Evolutionary conservation across 2,113 vertebrate genomes (phyloP).

Genomic region (Grammomys surdaster): DNA sequence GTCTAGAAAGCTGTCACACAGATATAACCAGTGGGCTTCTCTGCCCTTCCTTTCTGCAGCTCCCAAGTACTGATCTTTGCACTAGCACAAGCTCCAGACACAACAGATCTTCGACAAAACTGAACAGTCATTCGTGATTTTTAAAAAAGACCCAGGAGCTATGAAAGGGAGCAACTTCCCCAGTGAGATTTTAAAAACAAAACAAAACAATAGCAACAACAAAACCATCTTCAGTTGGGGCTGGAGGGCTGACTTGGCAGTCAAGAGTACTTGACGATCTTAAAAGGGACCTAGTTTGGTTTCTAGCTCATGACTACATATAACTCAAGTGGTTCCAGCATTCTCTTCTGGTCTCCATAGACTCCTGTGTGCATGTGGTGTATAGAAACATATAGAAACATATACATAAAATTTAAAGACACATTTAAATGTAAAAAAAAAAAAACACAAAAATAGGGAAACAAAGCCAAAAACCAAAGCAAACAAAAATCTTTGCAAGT

Average conservation of each 20-base stretch:
- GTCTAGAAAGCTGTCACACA: neutral
- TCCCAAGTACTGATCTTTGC: neutral
- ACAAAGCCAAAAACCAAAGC: neutral
- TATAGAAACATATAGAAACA: neutral
- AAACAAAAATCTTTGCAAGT: neutral
- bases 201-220: neutral
- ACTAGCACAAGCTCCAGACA: neutral
- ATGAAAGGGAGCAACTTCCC: conserved; percentile 26
- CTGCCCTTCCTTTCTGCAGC: neutral
- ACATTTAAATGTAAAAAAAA: neutral
- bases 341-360: neutral
- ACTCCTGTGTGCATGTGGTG: no score
- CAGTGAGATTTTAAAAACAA: neutral
- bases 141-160: conserved; percentile 34
- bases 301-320: neutral
- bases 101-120: conserved; percentile 24
- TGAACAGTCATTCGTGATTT: neutral
- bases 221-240: neutral
- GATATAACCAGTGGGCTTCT: neutral
- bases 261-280: neutral
- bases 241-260: neutral
- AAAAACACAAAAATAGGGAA: neutral
- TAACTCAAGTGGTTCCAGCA: no score
- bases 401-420: neutral
- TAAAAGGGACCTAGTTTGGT: no score